Evolutionary conservation across 2,113 vertebrate genomes (phyloP).

Genomic region (Seriola rivoliana): DNA sequence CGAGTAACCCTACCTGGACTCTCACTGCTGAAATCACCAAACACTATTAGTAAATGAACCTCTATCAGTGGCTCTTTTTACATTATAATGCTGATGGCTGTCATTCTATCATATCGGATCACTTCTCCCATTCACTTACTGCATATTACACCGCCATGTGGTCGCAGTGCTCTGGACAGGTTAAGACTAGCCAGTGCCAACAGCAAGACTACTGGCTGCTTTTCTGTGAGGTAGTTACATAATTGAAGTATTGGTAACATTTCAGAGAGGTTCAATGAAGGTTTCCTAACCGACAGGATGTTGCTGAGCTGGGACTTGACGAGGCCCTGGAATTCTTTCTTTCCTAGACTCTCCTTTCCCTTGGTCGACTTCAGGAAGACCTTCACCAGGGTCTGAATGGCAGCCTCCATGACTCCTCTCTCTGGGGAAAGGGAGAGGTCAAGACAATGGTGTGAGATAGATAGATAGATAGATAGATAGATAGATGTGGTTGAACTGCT

Average conservation of each 20-base stretch:
- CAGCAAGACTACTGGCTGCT: not conserved
- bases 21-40: slow-evolving; percentile 41
- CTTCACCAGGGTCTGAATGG: slow-evolving; percentile 83
- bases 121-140: slow-evolving; percentile 24
- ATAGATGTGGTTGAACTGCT: not conserved
- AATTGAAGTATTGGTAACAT: slow-evolving; percentile 27
- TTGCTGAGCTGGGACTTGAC: slow-evolving; percentile 83
- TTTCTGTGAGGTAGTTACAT: slow-evolving; percentile 29
- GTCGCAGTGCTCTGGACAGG: slow-evolving; percentile 6
- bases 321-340: slow-evolving; percentile 81
- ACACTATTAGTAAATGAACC: slow-evolving; percentile 35
- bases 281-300: slow-evolving; percentile 82
- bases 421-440: slow-evolving; percentile 36
- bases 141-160: slow-evolving; percentile 21
- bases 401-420: slow-evolving; percentile 82
- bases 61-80: slow-evolving; percentile 41
- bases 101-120: slow-evolving; percentile 56
- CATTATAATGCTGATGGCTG: slow-evolving; percentile 34
- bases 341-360: slow-evolving; percentile 81
- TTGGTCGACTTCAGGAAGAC: slow-evolving; percentile 82
- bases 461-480: not conserved
- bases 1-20: slow-evolving; percentile 48
- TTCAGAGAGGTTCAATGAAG: slow-evolving; percentile 39
- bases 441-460: slow-evolving; percentile 3
- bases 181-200: not conserved